These are phyloP conservation scores for Eristalis pertinax DNA, from an alignment of 2,888 invertebrate species.

Conservation along the genomic window DNA sequence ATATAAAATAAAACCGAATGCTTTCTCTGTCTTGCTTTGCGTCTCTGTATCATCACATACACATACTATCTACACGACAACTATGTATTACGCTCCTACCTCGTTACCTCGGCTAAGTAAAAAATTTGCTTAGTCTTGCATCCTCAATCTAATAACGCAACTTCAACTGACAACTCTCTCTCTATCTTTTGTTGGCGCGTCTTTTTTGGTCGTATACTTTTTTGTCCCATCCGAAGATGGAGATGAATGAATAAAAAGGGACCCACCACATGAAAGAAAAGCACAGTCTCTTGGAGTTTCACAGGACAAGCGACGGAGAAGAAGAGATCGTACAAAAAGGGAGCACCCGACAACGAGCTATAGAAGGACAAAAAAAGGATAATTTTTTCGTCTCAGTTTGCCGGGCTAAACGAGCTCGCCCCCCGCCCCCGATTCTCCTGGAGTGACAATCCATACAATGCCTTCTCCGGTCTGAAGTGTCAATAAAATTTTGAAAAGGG, in stretches of 20 bases:
- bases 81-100: constrained; percentile 5
- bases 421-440: not conserved
- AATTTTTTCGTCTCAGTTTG: constrained; percentile 8
- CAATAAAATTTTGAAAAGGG: constrained; percentile 51
- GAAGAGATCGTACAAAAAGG: constrained; percentile 8
- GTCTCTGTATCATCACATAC: not conserved
- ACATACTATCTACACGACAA: not conserved
- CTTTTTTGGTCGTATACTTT: constrained; percentile 1
- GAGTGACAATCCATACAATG: constrained; percentile 52
- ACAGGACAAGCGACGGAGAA: not conserved
- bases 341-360: not conserved
- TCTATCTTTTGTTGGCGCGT: constrained; percentile 1
- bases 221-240: not conserved
- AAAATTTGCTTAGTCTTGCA: constrained; percentile 62
- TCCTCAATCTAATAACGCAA: constrained; percentile 55
- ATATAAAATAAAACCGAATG: not conserved
- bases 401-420: constrained; percentile 10
- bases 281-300: not conserved
- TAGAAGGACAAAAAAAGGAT: constrained; percentile 2
- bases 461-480: constrained; percentile 46
- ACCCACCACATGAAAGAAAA: not conserved
- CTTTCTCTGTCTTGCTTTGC: not conserved
- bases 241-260: constrained; percentile 39
- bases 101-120: constrained; percentile 51
- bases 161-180: constrained; percentile 41